Base-by-base conservation (phyloP, 2,888 invertebrate genomes). In the Xanthorhoe designata region DNA sequence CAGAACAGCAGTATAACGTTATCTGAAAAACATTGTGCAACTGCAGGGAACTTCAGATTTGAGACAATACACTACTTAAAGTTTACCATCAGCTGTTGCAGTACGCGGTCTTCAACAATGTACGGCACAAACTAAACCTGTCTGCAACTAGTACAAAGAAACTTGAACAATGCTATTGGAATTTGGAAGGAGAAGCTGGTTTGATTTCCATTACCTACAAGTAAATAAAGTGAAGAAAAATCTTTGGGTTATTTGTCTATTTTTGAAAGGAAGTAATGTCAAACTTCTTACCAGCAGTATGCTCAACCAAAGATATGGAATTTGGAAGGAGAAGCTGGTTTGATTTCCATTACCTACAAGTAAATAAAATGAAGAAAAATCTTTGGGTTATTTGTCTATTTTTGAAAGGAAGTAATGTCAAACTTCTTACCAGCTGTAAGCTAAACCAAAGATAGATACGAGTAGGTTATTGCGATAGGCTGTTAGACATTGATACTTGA, bases 21-120 rank as follows among this genome's bases (percentile, higher is more conserved):
- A 50, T 35, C 35, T 35, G 51, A 52, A 52, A 47, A 57, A 47
- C 50, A 18, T 62, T 52, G 52, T 53, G 42, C 58, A 42, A 49
- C 51, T 55, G n/a, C 49, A 29, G 51, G 42, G 38, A 61, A 53
- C 64, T 66, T 53, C 42, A 58, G 61, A 51, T 57, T 58, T 64
- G 59, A 55, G 59, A 66, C 59, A 62, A 32, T 62, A 66, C 50
- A 66, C 54, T 56, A 54, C 24, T 62, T 59, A 35, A 51, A 58
- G 67, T 60, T 55, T 7, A 19, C 66, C 63, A 58, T 47, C 55
- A 53, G 38, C 18, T 57, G 15, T 19, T 66, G 65, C 32, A 32
- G 32, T 15, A 45, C 57, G 15, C 52, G 19, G 42, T 35, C 56
- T 51, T 13, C 45, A 38, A 66, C 62, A 51, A 62, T 62, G 72